Base-by-base conservation (phyloP, 2,797 vertebrate genomes). In the Pseudotriccus pelzelni region DNA sequence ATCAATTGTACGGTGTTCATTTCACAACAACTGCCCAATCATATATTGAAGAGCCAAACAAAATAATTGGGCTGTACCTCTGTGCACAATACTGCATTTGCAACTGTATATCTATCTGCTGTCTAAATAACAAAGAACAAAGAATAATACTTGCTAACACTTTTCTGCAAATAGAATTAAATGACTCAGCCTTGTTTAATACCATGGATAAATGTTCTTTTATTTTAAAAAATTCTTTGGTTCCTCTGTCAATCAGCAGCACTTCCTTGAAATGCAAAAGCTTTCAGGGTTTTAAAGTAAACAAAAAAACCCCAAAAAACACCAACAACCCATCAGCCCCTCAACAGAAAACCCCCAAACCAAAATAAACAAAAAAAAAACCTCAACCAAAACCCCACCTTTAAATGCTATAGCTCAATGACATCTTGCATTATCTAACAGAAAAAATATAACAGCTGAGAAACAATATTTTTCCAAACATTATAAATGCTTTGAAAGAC, bases 151-250 rank as follows among this genome's bases (percentile, higher is more conserved):
- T 87, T 87, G 18, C 19, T 84, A 76, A 47, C 0, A 2, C 8
- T 80, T 81, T 84, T 36, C 30, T 90, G 24, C 9, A 69, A 80
- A 80, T 41, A 91, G n/a, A 81, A 75, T 75, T 49, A 80, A 77
- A 10, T 47, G 27, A 34, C 4, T 17, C 30, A 78, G 7, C 9
- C 25, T 68, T 55, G 50, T 58, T 56, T 89, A 78, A 39, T 55
- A 36, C 19, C 2, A 46, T 24, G 20, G 14, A 63, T 52, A 52
- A 52, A 52, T 30, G 17, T 52, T 52, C 9, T 52, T 52, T 52
- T 52, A 52, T 52, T 52, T 30, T 12, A 12, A 52, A 50, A 19
- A 52, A 30, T 19, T 52, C 16, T 70, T 92, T 87, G 64, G 7
- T 55, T 86, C 16, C 24, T 84, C 32, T 47, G 15, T 72, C 81